Conservation (phyloP, 1,140 invertebrate genomes). For the Tetraneura akinire region DNA sequence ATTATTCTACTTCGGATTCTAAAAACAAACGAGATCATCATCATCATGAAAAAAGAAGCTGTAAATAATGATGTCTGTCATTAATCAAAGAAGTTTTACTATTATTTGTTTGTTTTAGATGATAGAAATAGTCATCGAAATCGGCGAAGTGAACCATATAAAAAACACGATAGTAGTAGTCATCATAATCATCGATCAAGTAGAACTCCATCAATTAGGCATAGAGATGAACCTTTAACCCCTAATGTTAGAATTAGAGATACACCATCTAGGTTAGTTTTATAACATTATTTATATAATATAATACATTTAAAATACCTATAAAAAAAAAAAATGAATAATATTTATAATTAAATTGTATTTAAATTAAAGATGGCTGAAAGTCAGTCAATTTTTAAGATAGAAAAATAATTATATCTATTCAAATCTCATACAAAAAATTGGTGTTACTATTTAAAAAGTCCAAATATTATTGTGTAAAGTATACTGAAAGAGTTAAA, state of each 20-base stretch:
- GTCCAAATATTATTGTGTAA: too few species aligned
- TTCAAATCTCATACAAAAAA: too few species aligned
- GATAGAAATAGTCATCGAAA: conserved; percentile 54
- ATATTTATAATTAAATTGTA: too few species aligned
- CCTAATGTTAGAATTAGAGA: conserved; percentile 72
- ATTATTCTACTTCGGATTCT: conserved; percentile 57
- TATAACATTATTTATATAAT: too few species aligned
- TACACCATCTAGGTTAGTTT: conserved; percentile 65
- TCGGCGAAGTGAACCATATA: conserved; percentile 54
- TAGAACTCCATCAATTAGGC: conserved; percentile 67
- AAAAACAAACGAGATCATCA: conserved; percentile 32
- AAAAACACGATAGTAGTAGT: conserved; percentile 60
- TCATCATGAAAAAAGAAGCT: conserved; percentile 49
- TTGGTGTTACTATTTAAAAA: too few species aligned
- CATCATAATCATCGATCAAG: conserved; percentile 53
- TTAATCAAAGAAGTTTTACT: not conserved
- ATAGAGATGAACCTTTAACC: conserved; percentile 79
- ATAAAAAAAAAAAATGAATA: too few species aligned
- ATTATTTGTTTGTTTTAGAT: conserved; percentile 16
- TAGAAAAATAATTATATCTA: too few species aligned
- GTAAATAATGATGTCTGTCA: conserved; percentile 29
- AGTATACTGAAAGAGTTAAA: too few species aligned
- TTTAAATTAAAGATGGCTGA: too few species aligned
- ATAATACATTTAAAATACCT: too few species aligned
- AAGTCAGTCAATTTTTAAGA: too few species aligned